Conservation (phyloP, 2,797 vertebrate species). For the Epinephelus malabaricus region DNA sequence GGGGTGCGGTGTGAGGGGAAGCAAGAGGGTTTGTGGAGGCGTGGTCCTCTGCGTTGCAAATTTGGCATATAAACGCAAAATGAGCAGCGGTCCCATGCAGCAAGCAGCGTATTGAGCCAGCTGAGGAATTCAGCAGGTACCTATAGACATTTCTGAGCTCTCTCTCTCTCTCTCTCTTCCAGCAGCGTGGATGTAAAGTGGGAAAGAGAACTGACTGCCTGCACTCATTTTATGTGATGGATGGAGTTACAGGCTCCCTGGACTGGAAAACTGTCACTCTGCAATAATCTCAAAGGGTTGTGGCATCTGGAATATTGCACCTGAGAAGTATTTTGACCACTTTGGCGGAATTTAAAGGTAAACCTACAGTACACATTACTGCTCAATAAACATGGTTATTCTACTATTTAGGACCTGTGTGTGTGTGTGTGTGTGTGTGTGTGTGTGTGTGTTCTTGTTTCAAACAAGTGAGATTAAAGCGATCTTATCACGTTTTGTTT, state of each 20-base stretch:
- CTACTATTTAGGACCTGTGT: not conserved
- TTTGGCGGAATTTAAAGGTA: constrained; percentile 56
- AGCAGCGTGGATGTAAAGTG: constrained; percentile 49
- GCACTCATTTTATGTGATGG: constrained; percentile 54
- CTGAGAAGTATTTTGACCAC: constrained; percentile 23
- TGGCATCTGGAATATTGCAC: constrained; percentile 47
- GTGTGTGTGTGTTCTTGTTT: not conserved
- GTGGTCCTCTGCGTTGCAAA: constrained; percentile 65
- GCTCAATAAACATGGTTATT: not conserved
- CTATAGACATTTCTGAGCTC: constrained; percentile 35
- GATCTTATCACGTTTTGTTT: too few species aligned
- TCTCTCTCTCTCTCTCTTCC: constrained; percentile 10
- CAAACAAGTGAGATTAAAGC: too few species aligned
- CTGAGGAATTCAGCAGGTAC: constrained; percentile 78
- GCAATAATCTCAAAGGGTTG: constrained; percentile 10
- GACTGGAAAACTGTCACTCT: constrained; percentile 23
- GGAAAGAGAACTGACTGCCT: constrained; percentile 12
- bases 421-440: too few species aligned
- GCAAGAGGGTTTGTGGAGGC: constrained; percentile 51
- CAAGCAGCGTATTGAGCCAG: constrained; percentile 43
- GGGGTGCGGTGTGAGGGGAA: constrained; percentile 4
- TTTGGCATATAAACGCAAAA: constrained; percentile 81
- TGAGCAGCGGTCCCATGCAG: constrained; percentile 55
- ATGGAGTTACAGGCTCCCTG: constrained; percentile 50
- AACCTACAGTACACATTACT: not conserved